Percentiles rank a stretch among this genome's conserved stretches.
Conservation (phyloP, 2,797 vertebrate species). For the Podargus strigoides region DNA sequence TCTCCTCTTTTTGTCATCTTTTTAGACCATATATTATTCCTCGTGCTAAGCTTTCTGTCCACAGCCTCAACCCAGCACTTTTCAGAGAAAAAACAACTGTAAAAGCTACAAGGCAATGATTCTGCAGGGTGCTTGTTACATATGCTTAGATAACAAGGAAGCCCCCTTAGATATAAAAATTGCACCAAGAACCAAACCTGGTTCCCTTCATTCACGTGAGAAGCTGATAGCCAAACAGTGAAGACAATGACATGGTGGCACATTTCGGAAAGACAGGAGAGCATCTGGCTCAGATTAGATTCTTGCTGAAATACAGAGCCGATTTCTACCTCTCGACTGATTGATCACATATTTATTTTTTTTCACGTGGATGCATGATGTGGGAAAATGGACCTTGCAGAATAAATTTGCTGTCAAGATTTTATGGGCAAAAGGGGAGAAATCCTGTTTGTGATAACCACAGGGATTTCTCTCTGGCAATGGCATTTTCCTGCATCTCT, state of each 20-base stretch:
- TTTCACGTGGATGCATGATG: neutral
- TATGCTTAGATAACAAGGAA: neutral
- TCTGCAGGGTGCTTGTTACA: neutral
- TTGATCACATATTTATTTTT: neutral
- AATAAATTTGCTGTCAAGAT: neutral
- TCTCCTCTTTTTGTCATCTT: neutral
- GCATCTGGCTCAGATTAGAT: neutral
- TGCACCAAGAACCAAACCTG: neutral
- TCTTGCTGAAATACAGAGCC: neutral
- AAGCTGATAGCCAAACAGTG: neutral
- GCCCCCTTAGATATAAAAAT: neutral
- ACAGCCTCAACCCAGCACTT: neutral
- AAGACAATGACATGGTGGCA: neutral
- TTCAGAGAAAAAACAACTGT: neutral
- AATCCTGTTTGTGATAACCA: neutral
- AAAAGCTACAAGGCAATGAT: neutral
- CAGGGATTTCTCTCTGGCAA: neutral
- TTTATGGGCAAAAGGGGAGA: neutral
- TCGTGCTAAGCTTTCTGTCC: neutral
- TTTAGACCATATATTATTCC: accelerated
- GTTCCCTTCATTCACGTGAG: neutral
- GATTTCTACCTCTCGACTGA: neutral
- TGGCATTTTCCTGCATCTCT: neutral
- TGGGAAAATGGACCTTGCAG: neutral
- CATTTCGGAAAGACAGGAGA: neutral